A percentile compares a stretch with the other conserved stretches of the same genome.
These are phyloP conservation scores for Sebastes hubbsi DNA, from an alignment of 2,797 vertebrate genomes.

Conservation along the genomic window DNA sequence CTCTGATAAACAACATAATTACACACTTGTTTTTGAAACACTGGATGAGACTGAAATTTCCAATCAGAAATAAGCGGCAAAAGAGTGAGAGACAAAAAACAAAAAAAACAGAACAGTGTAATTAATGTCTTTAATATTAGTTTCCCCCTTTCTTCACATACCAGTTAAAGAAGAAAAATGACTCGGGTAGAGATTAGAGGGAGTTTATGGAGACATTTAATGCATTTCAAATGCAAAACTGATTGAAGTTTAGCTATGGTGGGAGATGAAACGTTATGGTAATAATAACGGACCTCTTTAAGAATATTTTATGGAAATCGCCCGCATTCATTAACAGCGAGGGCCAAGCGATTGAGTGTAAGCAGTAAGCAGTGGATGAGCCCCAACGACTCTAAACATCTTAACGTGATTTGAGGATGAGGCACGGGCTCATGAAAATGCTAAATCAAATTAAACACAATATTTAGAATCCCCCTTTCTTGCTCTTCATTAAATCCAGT, in stretches of 20 bases:
- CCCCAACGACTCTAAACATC: slow-evolving; percentile 82
- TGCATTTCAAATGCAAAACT: slow-evolving; percentile 82
- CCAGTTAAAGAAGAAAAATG: slow-evolving; percentile 73
- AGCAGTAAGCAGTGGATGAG: slow-evolving; percentile 78
- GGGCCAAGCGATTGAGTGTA: slow-evolving; percentile 71
- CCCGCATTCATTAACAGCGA: slow-evolving; percentile 81
- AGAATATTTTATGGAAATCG: slow-evolving; percentile 90
- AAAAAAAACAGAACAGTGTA: slow-evolving; percentile 50
- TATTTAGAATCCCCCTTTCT: slow-evolving; percentile 69
- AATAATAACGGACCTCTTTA: slow-evolving; percentile 83
- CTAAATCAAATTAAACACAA: slow-evolving; percentile 85
- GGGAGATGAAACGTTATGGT: slow-evolving; percentile 80
- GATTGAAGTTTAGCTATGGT: slow-evolving; percentile 78
- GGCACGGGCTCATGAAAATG: slow-evolving; percentile 82
- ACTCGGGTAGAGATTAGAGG: slow-evolving; percentile 71
- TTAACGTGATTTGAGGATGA: slow-evolving; percentile 82
- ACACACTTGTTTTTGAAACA: slow-evolving; percentile 73
- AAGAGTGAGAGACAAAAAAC: not conserved
- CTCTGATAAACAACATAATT: slow-evolving; percentile 80
- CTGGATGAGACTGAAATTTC: slow-evolving; percentile 64
- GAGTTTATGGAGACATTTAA: slow-evolving; percentile 78
- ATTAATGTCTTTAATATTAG: slow-evolving; percentile 77
- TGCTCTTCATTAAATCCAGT: slow-evolving; percentile 57
- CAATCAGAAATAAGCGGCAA: slow-evolving; percentile 58
- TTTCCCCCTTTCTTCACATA: slow-evolving; percentile 62